These are phyloP conservation scores for Dione juno DNA, from an alignment of 2,888 invertebrate species.

Conservation along the genomic window DNA sequence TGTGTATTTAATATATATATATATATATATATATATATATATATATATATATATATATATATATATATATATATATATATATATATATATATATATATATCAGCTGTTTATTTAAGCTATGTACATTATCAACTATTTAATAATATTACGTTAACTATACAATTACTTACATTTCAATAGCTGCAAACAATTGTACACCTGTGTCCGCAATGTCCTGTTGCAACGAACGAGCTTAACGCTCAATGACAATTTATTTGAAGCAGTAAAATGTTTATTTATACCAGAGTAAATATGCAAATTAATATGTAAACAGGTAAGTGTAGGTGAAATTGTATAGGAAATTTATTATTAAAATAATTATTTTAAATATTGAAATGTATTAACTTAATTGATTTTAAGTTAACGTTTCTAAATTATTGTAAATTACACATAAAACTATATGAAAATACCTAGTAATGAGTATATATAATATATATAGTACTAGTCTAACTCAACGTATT, in stretches of 20 bases:
- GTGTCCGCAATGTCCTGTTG: conserved; percentile 12
- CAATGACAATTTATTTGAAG: conserved; percentile 22
- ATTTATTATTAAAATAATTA: not conserved
- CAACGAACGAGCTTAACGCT: conserved; percentile 16
- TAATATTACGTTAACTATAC: conserved; percentile 13
- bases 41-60: no score
- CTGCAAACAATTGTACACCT: conserved; percentile 33
- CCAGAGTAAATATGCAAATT: conserved; percentile 12
- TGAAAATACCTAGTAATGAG: no score
- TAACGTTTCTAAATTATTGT: no score
- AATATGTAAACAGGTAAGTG: not conserved
- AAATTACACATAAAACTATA: no score
- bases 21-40: no score
- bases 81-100: no score
- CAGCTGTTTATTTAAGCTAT: not conserved
- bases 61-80: no score
- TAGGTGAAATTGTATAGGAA: not conserved
- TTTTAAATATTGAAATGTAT: not conserved
- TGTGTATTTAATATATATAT: no score
- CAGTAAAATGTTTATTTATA: conserved; percentile 1
- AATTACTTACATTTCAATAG: conserved; percentile 27
- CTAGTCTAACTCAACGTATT: no score
- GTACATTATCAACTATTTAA: conserved; percentile 3
- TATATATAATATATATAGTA: no score
- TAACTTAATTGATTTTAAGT: no score